Conservation (phyloP, 2,888 invertebrate species). For the Mimachlamys varia region DNA sequence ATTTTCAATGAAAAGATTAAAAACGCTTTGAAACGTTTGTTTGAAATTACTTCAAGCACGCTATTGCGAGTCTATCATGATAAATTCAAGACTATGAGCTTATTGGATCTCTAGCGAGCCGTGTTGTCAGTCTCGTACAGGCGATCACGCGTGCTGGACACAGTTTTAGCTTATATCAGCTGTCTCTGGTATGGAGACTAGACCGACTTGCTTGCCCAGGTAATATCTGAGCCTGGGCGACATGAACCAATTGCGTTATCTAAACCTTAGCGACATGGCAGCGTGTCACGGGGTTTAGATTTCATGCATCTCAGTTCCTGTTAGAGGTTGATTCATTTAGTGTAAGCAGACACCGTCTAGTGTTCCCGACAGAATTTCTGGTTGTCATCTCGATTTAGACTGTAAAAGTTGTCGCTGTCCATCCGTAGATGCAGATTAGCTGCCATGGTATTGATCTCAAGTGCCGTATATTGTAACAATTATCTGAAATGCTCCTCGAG, state of each 20-base stretch:
- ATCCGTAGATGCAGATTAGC: conserved; percentile 28
- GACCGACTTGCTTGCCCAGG: neutral
- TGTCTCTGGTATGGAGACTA: conserved; percentile 16
- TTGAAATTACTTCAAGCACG: neutral
- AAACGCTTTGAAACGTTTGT: neutral
- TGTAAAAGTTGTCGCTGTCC: neutral
- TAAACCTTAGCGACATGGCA: conserved; percentile 1
- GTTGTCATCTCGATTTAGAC: neutral
- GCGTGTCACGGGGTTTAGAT: neutral
- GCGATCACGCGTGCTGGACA: neutral
- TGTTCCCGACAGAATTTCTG: neutral
- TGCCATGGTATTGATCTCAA: neutral
- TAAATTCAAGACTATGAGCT: neutral
- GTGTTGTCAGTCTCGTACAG: neutral
- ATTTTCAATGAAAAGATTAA: conserved; percentile 27
- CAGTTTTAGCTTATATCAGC: neutral
- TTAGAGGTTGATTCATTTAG: conserved; percentile 20
- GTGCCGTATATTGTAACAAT: neutral
- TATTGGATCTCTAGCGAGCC: neutral
- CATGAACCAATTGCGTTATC: conserved; percentile 28
- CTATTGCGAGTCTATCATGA: neutral
- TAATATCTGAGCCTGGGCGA: neutral
- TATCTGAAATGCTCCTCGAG: neutral
- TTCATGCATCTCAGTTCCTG: neutral
- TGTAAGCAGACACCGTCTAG: conserved; percentile 4